Conservation (phyloP, 2,113 vertebrate species). For the Cairina moschata region DNA sequence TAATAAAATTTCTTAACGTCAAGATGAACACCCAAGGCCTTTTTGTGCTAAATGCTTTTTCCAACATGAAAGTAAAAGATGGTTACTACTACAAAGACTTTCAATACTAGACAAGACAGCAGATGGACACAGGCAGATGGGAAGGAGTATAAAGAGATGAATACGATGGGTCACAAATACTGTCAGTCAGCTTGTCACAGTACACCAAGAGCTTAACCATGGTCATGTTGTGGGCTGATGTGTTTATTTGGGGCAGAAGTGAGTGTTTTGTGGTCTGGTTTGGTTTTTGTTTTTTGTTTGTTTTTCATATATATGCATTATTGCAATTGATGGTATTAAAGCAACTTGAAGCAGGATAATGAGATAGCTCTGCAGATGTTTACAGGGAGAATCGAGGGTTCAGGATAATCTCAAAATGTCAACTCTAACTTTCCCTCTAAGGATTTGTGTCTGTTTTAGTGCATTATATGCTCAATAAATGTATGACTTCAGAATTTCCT, state of each 20-base stretch:
- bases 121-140: slow-evolving; percentile 50
- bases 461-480: not conserved
- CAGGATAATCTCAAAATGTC: not conserved
- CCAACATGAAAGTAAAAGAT: not conserved
- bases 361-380: not conserved
- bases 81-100: not conserved
- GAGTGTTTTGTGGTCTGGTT: not conserved
- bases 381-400: not conserved
- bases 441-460: not conserved
- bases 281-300: not conserved
- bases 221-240: not conserved
- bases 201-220: not conserved
- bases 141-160: not conserved
- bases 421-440: not conserved
- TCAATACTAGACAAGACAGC: not conserved
- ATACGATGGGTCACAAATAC: not conserved
- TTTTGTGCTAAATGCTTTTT: not conserved
- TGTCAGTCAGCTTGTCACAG: not conserved
- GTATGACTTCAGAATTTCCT: not conserved
- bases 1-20: not conserved
- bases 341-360: not conserved
- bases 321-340: not conserved
- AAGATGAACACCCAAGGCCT: not conserved
- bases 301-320: not conserved
- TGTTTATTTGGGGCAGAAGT: not conserved